Percentiles rank a stretch among this genome's conserved stretches.
Evolutionary conservation across 2,888 invertebrate species (phyloP).

Genomic region (Amblyjoppa fuscipennis): DNA sequence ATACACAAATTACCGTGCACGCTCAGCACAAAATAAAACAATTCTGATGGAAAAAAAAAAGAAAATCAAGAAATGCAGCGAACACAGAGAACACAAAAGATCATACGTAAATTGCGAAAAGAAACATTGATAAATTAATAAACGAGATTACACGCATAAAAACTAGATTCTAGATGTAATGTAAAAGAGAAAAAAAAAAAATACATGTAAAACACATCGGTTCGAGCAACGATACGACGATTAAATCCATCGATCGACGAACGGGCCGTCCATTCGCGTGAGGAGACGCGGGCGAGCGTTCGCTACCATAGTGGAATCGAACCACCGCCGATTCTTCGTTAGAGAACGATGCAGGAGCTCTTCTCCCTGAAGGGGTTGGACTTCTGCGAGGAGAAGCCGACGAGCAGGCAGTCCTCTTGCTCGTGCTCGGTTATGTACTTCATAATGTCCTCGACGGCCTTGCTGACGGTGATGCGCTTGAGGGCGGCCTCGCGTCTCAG

Average conservation of each 20-base stretch:
- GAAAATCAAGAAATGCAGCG: not conserved
- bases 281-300: not conserved
- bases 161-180: not conserved
- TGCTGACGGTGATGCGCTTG: conserved; percentile 93
- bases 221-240: not conserved
- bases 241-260: conserved; percentile 15
- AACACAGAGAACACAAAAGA: not conserved
- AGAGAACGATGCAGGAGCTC: conserved; percentile 94
- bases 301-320: conserved; percentile 36
- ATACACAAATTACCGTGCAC: not conserved
- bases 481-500: conserved; percentile 96
- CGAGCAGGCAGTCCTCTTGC: conserved; percentile 96
- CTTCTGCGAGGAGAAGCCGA: conserved; percentile 97
- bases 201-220: conserved; percentile 17
- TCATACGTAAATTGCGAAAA: not conserved
- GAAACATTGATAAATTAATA: conserved; percentile 19
- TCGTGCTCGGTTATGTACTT: conserved; percentile 96
- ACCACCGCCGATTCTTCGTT: conserved; percentile 82
- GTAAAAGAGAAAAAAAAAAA: not conserved
- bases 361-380: conserved; percentile 98
- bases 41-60: not conserved
- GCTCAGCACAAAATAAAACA: not conserved
- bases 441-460: conserved; percentile 96
- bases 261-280: not conserved
- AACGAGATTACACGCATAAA: not conserved